A percentile compares a stretch with the other conserved stretches of the same genome.
Conservation (phyloP, 37 sponge, comb jelly and placozoan genomes). For the Chondrilla cf. caribensis region DNA sequence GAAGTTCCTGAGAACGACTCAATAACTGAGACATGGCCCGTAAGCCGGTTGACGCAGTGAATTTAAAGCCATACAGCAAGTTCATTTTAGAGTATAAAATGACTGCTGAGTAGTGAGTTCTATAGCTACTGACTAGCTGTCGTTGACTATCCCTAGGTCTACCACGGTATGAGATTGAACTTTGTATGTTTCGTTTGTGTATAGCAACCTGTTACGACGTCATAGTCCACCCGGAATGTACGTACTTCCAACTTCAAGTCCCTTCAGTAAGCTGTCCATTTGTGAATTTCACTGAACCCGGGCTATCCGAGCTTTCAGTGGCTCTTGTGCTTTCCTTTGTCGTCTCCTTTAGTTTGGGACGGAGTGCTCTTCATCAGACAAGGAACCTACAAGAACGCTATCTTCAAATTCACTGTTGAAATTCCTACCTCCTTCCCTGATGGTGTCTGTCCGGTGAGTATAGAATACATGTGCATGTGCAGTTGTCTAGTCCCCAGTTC, state of each 20-base stretch:
- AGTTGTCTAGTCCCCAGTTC: too few relatives aligned
- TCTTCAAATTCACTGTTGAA: constrained; percentile 69
- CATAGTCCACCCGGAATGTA: constrained; percentile 69
- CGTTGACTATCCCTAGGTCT: too few relatives aligned
- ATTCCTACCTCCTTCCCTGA: constrained; percentile 73
- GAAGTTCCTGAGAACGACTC: too few relatives aligned
- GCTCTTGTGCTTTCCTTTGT: neutral
- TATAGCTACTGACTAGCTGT: too few relatives aligned
- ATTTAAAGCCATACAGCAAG: constrained; percentile 13
- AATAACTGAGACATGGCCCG: too few relatives aligned
- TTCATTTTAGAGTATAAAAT: constrained; percentile 18
- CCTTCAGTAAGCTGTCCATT: constrained; percentile 46
- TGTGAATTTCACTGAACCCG: too few relatives aligned
- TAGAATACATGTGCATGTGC: too few relatives aligned
- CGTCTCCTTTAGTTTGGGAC: constrained; percentile 66
- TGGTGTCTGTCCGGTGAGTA: constrained; percentile 84
- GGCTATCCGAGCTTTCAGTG: neutral
- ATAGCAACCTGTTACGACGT: constrained; percentile 35
- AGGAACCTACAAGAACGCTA: constrained; percentile 65
- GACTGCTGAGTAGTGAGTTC: constrained; percentile 18
- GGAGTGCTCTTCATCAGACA: constrained; percentile 59
- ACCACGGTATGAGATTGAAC: too few relatives aligned
- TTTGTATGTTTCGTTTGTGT: too few relatives aligned
- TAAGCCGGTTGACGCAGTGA: too few relatives aligned
- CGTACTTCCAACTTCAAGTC: constrained; percentile 50